Percentiles rank a stretch among this genome's conserved stretches.
phyloP scores from a whole-genome alignment of 2,113 vertebrate species.

The Mesitornis unicolor region DNA sequence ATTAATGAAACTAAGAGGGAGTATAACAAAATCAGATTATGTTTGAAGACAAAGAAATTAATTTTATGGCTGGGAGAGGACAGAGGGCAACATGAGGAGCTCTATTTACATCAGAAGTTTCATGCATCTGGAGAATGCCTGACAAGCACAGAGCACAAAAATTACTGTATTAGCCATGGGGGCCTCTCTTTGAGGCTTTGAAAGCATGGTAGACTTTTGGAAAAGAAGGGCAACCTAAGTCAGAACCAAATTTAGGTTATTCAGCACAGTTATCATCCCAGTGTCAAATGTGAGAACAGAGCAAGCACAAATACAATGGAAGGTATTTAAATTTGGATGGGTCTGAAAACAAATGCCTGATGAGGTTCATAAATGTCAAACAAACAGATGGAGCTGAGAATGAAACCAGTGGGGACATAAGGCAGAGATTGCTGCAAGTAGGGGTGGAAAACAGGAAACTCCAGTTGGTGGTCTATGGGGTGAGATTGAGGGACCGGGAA shows the following conservation, averaged over 20 bases:
- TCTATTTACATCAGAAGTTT: not conserved
- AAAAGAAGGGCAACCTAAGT: not conserved
- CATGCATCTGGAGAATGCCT: not conserved
- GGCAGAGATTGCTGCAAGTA: constrained; percentile 59
- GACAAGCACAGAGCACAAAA: not conserved
- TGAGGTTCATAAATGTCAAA: constrained; percentile 67
- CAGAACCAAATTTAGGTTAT: constrained; percentile 5
- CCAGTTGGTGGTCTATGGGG: not conserved
- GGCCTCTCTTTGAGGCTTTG: not conserved
- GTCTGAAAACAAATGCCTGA: constrained; percentile 70
- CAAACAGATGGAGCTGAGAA: constrained; percentile 69
- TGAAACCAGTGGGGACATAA: constrained; percentile 57
- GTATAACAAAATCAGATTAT: not conserved
- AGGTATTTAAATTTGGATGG: constrained; percentile 63
- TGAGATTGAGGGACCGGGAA: not conserved
- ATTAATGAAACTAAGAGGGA: not conserved
- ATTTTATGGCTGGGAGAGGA: not conserved
- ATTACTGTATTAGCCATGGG: not conserved
- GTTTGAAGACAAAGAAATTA: not conserved
- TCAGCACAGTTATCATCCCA: not conserved
- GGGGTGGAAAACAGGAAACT: constrained; percentile 72
- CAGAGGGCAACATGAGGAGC: not conserved
- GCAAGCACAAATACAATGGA: constrained; percentile 57
- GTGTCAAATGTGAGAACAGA: constrained; percentile 40
- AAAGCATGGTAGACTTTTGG: not conserved